Conservation (phyloP, 2,797 vertebrate species). For the Acridotheres tristis region DNA sequence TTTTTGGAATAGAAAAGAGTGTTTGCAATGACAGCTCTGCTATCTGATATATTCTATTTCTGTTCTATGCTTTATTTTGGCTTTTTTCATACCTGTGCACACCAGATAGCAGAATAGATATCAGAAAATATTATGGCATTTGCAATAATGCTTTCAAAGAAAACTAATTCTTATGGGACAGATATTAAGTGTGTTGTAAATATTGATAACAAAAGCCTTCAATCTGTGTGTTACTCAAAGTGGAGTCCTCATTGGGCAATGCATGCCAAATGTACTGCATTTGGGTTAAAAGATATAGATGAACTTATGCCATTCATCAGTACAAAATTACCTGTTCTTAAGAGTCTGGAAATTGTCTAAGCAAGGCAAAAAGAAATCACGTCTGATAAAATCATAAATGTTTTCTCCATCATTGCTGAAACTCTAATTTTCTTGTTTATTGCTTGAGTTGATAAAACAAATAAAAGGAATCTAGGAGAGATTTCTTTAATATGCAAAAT, state of each 20-base stretch:
- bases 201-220: slow-evolving; percentile 50
- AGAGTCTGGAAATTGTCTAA: slow-evolving; percentile 68
- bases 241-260: background rate
- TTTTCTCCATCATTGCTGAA: slow-evolving; percentile 71
- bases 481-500: slow-evolving; percentile 81
- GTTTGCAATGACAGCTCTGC: slow-evolving; percentile 26
- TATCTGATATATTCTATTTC: background rate
- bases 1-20: slow-evolving; percentile 6
- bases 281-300: slow-evolving; percentile 62
- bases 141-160: slow-evolving; percentile 62
- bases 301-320: slow-evolving; percentile 64
- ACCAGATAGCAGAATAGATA: background rate
- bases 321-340: slow-evolving; percentile 59
- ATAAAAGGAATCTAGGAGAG: slow-evolving; percentile 74
- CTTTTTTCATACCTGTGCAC: background rate
- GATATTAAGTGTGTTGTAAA: slow-evolving; percentile 49
- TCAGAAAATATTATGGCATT: slow-evolving; percentile 60
- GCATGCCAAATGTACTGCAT: background rate
- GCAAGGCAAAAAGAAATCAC: background rate
- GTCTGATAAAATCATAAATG: slow-evolving; percentile 74
- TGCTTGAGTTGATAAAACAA: slow-evolving; percentile 84
- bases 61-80: background rate
- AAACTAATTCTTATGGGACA: slow-evolving; percentile 43
- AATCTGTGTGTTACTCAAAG: slow-evolving; percentile 17
- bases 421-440: slow-evolving; percentile 81